These are phyloP conservation scores for Syngnathus floridae DNA, from an alignment of 2,113 vertebrate genomes.

Conservation along the genomic window DNA sequence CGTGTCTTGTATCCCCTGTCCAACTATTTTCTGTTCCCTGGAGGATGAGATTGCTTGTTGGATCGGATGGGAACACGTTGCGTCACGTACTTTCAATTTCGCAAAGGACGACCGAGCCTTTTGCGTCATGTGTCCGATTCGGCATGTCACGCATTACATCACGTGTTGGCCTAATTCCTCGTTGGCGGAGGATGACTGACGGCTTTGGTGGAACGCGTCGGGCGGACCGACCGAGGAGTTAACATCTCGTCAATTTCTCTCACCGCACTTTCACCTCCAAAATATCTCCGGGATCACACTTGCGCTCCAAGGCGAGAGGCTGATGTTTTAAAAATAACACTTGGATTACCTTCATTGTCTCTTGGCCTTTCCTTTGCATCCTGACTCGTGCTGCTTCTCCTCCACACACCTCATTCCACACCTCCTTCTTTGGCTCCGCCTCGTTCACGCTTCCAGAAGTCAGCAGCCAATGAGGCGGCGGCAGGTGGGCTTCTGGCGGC, in stretches of 20 bases:
- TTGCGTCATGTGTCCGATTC: too few relatives aligned
- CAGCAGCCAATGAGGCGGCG: slow-evolving; percentile 29
- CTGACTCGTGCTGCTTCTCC: slow-evolving; percentile 6
- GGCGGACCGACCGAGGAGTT: background rate
- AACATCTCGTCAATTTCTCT: background rate
- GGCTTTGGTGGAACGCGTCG: background rate
- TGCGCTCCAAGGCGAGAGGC: too few relatives aligned
- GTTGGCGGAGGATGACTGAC: background rate
- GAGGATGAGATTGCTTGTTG: background rate
- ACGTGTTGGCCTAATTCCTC: too few relatives aligned
- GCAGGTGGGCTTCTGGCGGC: slow-evolving; percentile 42
- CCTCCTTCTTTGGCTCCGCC: slow-evolving; percentile 2
- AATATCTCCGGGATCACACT: slow-evolving; percentile 24
- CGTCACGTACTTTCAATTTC: too few relatives aligned
- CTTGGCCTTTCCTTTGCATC: slow-evolving; percentile 15
- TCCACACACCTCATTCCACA: background rate
- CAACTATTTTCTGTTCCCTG: background rate
- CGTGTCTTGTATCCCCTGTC: background rate
- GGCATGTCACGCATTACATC: too few relatives aligned
- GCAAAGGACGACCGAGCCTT: too few relatives aligned
- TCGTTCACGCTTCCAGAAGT: slow-evolving; percentile 15
- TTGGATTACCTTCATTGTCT: background rate
- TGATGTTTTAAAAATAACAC: background rate
- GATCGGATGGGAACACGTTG: background rate
- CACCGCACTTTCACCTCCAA: slow-evolving; percentile 21